Evolutionary conservation across 2,113 vertebrate species (phyloP), one percentile per base, ranked within the genome.

Genomic region (Strix aluco): DNA sequence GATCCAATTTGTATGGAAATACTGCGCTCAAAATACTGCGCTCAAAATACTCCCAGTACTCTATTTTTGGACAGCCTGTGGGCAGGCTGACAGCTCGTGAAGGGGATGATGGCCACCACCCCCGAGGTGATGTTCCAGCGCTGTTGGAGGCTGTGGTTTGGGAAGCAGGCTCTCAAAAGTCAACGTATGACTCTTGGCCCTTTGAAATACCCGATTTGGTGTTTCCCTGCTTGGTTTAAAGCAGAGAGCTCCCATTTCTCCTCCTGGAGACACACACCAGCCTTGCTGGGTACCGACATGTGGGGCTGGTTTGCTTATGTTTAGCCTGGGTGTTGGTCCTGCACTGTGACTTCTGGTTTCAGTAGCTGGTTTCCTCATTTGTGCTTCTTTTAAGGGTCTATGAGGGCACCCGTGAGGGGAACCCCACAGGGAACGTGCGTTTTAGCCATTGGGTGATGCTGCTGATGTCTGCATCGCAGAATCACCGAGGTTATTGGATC

Each of bases 341-440:
- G 49, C 32, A 32, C 44, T 21, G 3, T 6, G 36, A 32, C 42
- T 77, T 30, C 47, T 42, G 23, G 23, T 62, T 62, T 62, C 40
- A 15, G 16, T 17, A 30, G 55, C 55, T 61, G 40, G 10, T 55
- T 55, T 55, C 71, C 52, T 58, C 46, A 15, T 27, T 27, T 7
- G 1, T 17, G 19, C 29, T 55, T 11, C n/a, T 21, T 70, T 30
- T n/a, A n/a, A 18, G 47, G 34, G 6, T 52, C 5, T 2, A 14
- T 23, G 17, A 52, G 38, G 79, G 38, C 46, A 27, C 52, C 61
- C 36, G 3, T 6, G 78, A 59, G 54, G 54, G 52, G 61, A 61
- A 16, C 12, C 22, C 8, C 61, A 10, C 1, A 27, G 20, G 52
- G 18, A 32, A 20, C 0, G 1, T 11, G 32, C 0, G 3, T 36